These are phyloP conservation scores for Buteo buteo DNA, from an alignment of 2,113 vertebrate genomes.

Conservation along the genomic window DNA sequence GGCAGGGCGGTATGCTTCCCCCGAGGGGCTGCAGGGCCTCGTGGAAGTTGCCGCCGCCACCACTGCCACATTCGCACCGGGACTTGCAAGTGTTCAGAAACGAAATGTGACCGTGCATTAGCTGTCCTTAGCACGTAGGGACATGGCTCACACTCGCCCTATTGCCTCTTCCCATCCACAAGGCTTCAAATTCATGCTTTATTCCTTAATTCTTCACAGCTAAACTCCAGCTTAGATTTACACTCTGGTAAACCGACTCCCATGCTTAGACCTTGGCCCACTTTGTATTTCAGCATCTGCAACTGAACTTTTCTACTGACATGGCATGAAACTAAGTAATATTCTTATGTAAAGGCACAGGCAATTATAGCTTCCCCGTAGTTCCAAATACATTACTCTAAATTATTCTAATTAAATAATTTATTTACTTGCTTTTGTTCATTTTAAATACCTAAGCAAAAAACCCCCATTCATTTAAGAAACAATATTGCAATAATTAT, in stretches of 20 bases:
- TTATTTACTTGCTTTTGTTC: not conserved
- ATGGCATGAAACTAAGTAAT: not conserved
- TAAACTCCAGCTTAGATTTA: not conserved
- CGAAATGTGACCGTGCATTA: fast-evolving
- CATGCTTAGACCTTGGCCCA: fast-evolving
- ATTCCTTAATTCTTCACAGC: not conserved
- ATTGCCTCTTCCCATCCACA: not conserved
- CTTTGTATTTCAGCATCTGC: not conserved
- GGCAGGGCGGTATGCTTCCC: not conserved
- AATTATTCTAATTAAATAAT: not conserved
- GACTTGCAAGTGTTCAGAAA: fast-evolving
- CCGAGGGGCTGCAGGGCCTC: fast-evolving
- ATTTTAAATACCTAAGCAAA: not conserved
- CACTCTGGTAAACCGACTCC: not conserved
- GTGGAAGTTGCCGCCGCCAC: no score
- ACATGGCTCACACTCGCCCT: fast-evolving
- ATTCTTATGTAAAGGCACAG: not conserved
- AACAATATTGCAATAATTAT: not conserved
- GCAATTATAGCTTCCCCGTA: not conserved
- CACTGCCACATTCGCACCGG: fast-evolving
- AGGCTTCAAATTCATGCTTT: not conserved
- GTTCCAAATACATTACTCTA: not conserved
- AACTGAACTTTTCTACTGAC: not conserved
- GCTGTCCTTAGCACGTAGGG: fast-evolving
- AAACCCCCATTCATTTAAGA: not conserved